Evolutionary conservation across 2,113 vertebrate genomes (phyloP).

Genomic region (Mesitornis unicolor): DNA sequence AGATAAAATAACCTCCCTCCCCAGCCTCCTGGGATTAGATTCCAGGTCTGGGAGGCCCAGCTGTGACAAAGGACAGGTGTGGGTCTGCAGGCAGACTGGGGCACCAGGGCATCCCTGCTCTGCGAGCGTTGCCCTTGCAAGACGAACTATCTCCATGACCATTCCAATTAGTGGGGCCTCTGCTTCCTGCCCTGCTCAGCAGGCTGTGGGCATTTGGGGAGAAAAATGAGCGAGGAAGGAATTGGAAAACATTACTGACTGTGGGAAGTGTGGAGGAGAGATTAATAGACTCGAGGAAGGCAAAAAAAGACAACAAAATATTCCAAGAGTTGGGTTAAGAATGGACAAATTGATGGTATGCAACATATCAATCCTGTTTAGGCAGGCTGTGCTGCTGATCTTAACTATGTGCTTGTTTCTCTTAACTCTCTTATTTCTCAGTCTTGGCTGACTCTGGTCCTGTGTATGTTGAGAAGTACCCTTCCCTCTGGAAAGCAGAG

Average conservation of each 20-base stretch:
- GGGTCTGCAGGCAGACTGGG: background rate
- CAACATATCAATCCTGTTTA: background rate
- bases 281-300: background rate
- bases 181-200: background rate
- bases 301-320: background rate
- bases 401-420: background rate
- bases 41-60: conserved; percentile 46
- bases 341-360: background rate
- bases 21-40: background rate
- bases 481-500: background rate
- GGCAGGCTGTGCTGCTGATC: background rate
- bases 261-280: background rate
- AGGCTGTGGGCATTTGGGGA: background rate
- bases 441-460: background rate
- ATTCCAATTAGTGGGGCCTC: background rate
- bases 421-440: background rate
- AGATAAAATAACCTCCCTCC: conserved; percentile 46
- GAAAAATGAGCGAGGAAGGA: background rate
- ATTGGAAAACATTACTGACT: background rate
- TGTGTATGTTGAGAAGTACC: background rate
- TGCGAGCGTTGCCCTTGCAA: background rate
- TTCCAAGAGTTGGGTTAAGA: background rate
- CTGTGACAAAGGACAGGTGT: conserved; percentile 75
- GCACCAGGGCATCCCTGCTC: background rate
- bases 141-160: background rate